Conservation (phyloP, 92 coral and sea anemone genomes). For the Palythoa caribaeorum region DNA sequence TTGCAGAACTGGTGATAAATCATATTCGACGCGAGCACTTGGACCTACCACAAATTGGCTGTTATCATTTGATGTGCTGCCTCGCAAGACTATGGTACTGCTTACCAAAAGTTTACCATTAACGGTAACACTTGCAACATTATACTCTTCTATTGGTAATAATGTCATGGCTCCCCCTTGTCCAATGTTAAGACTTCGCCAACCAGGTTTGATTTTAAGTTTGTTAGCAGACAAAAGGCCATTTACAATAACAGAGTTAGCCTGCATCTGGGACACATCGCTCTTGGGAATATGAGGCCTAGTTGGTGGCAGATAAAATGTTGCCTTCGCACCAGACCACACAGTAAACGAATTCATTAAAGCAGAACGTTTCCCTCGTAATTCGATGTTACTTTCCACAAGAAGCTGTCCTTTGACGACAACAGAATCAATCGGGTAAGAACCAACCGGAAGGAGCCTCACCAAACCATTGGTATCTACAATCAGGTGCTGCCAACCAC, state of each 20-base stretch:
- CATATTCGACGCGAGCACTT: slow-evolving; percentile 67
- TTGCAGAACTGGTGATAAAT: slow-evolving; percentile 41
- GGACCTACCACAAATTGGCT: slow-evolving; percentile 61
- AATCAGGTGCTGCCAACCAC: slow-evolving; percentile 16
- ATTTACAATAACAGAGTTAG: slow-evolving; percentile 13
- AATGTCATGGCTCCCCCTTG: slow-evolving; percentile 35
- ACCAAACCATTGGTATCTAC: slow-evolving; percentile 11
- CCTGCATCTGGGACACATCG: slow-evolving; percentile 37
- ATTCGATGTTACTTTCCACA: slow-evolving; percentile 18
- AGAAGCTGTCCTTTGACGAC: slow-evolving; percentile 24
- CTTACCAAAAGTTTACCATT: slow-evolving; percentile 70
- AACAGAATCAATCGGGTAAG: slow-evolving; percentile 18
- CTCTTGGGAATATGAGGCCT: not conserved
- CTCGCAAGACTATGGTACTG: slow-evolving; percentile 71
- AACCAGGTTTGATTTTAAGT: slow-evolving; percentile 41
- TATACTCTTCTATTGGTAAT: slow-evolving; percentile 51
- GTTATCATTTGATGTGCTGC: slow-evolving; percentile 70
- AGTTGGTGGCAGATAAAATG: slow-evolving; percentile 7
- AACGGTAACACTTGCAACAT: slow-evolving; percentile 60
- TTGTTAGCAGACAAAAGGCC: slow-evolving; percentile 36
- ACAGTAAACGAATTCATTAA: not conserved
- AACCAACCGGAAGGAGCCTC: slow-evolving; percentile 12
- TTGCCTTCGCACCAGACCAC: not conserved
- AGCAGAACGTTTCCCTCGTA: slow-evolving; percentile 22
- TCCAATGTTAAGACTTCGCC: slow-evolving; percentile 39